Evolutionary conservation across 1,140 invertebrate species (phyloP).

Genomic region (Philopotamus ludificatus): DNA sequence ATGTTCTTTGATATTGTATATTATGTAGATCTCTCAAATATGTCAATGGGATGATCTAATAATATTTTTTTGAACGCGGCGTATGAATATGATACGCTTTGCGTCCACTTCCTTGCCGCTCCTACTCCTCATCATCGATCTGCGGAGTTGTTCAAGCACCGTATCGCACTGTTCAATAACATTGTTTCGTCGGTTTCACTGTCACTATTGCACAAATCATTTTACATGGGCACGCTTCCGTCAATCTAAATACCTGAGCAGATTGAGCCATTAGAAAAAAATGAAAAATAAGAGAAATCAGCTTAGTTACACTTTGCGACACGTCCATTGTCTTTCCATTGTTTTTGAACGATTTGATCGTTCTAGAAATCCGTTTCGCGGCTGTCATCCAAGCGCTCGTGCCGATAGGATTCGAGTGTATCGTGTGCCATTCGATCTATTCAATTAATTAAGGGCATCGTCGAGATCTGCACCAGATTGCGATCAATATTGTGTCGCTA

Average conservation of each 20-base stretch:
- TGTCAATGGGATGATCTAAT: no score
- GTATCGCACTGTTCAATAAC: no score
- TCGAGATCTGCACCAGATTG: not conserved
- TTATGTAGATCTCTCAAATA: no score
- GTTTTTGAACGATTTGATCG: not conserved
- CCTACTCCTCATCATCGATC: not conserved
- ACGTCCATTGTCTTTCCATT: not conserved
- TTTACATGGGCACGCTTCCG: not conserved
- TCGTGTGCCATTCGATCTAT: no score
- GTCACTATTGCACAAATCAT: not conserved
- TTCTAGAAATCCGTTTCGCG: not conserved
- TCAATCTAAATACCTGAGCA: not conserved
- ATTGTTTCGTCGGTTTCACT: no score
- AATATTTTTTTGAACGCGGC: no score
- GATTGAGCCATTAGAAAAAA: no score
- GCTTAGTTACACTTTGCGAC: not conserved
- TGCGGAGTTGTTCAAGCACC: no score
- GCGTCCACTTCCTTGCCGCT: not conserved
- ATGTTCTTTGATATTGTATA: no score
- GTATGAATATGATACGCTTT: not conserved
- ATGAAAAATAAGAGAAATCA: not conserved
- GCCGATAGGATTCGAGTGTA: no score
- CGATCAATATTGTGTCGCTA: not conserved
- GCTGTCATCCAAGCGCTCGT: no score
- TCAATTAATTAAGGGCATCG: not conserved